Base-by-base conservation (phyloP, 23 tunicate genomes). In the Ascidia mentula region DNA sequence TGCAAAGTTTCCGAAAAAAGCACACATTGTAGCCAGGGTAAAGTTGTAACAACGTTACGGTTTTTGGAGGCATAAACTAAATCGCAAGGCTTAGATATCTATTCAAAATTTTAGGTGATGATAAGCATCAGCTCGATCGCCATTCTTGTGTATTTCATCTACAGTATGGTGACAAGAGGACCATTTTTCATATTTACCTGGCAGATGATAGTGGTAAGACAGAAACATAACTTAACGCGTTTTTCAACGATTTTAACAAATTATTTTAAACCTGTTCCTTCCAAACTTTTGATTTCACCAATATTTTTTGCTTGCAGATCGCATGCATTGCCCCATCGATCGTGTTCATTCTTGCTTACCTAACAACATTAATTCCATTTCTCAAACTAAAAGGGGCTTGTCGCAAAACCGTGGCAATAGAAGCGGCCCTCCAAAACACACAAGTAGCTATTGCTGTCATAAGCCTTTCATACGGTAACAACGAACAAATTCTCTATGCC, bases 371-470 rank as follows among this genome's bases (percentile, higher is more conserved):
- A 46, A 40, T 87, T 61, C 92, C 92, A 2, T 32, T 30, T 0
- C 78, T 87, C 31, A 76, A 65, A 32, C 79, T 87, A 32, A 65
- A 45, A 0, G 20, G 37, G 17, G 65, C 37, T 65, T 20, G 38
- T 36, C 72, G 82, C 1, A 75, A 37, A 30, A 87, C 92, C 0
- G 72, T 87, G 15, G 72, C 82, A 69, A 69, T 79, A 0, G 92
- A 87, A 76, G 60, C 74, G 33, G 86, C 86, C 4, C 69, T 87
- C 6, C 92, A 87, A 76, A 87, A 87, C 40, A 82, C 77, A 6
- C 86, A 81, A 40, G 79, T 87, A 30, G 80, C 80, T 12, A 40
- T 82, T 1, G 80, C 90, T n/a, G 61, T 86, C n/a, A 74, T 80
- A 5, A 26, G 40, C 37, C 72, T 70, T 18, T 83, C 80, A 6